These are phyloP conservation scores for Actenoides lindsayi DNA, from an alignment of 2,113 vertebrate genomes.

Conservation along the genomic window DNA sequence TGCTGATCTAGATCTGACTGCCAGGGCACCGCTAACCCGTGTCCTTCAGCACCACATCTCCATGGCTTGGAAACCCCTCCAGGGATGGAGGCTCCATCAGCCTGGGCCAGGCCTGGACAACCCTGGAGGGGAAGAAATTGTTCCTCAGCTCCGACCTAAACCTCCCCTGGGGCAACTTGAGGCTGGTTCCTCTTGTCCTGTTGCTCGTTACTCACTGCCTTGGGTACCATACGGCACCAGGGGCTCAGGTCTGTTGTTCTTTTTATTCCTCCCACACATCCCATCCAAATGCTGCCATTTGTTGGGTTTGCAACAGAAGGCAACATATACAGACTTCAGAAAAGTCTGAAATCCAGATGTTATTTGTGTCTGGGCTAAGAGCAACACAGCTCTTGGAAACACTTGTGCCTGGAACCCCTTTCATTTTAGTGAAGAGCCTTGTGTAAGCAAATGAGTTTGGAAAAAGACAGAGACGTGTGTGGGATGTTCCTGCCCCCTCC, in stretches of 20 bases:
- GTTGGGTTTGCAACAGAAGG: background rate
- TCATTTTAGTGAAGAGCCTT: background rate
- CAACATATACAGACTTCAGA: background rate
- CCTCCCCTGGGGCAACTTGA: background rate
- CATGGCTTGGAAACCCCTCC: background rate
- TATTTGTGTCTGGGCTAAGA: background rate
- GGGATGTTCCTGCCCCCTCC: background rate
- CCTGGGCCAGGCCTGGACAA: background rate
- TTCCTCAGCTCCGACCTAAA: background rate
- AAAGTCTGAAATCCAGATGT: background rate
- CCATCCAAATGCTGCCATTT: background rate
- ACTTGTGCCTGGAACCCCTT: background rate
- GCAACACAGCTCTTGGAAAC: background rate
- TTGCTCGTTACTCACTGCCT: background rate
- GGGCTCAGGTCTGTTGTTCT: background rate
- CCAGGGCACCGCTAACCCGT: background rate
- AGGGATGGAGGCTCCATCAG: background rate
- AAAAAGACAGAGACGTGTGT: background rate
- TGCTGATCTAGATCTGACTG: no score
- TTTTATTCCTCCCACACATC: background rate
- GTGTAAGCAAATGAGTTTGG: background rate
- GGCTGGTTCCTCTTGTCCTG: background rate
- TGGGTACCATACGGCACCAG: accelerated
- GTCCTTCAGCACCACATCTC: background rate
- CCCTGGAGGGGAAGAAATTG: background rate